Evolutionary conservation across 2,888 invertebrate species (phyloP).

Genomic region (Drosophila tripunctata): DNA sequence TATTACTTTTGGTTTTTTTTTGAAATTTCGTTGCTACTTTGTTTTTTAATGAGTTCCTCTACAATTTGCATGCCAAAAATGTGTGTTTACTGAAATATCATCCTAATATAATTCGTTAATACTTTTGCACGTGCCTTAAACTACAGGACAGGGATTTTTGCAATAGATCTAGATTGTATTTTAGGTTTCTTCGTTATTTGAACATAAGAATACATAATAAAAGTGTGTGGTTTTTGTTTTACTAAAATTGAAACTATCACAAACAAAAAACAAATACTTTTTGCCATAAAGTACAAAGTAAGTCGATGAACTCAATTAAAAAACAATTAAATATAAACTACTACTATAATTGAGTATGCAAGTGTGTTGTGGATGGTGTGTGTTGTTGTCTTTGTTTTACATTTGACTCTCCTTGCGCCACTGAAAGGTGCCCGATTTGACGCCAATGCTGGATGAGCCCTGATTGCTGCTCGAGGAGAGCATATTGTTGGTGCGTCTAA

Average conservation of each 20-base stretch:
- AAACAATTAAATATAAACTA: conserved; percentile 39
- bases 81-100: conserved; percentile 25
- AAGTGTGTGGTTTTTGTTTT: conserved; percentile 14
- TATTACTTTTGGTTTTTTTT: conserved; percentile 1
- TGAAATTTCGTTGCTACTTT: conserved; percentile 48
- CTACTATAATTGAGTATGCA: conserved; percentile 44
- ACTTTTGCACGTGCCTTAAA: conserved; percentile 68
- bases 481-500: conserved; percentile 84
- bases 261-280: conserved; percentile 74
- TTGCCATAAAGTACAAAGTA: conserved; percentile 60
- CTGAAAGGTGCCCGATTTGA: conserved; percentile 85
- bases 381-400: conserved; percentile 69
- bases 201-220: conserved; percentile 48
- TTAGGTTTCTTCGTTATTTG: conserved; percentile 41
- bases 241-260: conserved; percentile 80
- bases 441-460: conserved; percentile 84
- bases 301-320: conserved; percentile 49
- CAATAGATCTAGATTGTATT: conserved; percentile 45
- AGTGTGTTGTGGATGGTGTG: conserved; percentile 26
- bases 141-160: conserved; percentile 53
- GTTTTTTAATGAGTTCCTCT: conserved; percentile 44
- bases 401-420: conserved; percentile 85
- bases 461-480: conserved; percentile 83
- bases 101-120: conserved; percentile 48
- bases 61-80: conserved; percentile 66